Evolutionary conservation across 2,888 invertebrate species (phyloP).

Genomic region (Spialia ferax): DNA sequence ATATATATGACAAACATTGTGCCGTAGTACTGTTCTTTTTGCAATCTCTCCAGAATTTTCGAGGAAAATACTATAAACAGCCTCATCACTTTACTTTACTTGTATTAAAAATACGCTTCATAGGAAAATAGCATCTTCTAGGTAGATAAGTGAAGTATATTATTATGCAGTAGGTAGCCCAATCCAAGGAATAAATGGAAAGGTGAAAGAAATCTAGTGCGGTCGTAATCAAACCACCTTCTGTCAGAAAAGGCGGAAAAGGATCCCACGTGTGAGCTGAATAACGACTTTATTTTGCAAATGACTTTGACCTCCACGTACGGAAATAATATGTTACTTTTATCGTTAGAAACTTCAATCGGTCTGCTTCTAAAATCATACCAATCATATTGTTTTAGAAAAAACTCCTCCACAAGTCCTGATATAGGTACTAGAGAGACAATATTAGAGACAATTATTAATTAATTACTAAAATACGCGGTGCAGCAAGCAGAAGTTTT

Average conservation of each 20-base stretch:
- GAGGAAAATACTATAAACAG: too few species aligned
- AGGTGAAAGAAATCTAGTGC: constrained; percentile 61
- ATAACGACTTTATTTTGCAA: constrained; percentile 65
- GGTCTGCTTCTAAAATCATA: constrained; percentile 29
- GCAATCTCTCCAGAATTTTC: too few species aligned
- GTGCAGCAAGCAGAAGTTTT: too few species aligned
- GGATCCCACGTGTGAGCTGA: constrained; percentile 60
- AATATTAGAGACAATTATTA: too few species aligned
- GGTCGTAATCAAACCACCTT: constrained; percentile 64
- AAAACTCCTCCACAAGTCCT: not conserved
- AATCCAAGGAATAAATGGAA: constrained; percentile 14
- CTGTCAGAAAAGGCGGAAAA: constrained; percentile 48
- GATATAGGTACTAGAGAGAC: not conserved
- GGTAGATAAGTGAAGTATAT: not conserved
- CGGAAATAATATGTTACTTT: constrained; percentile 14
- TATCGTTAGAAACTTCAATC: constrained; percentile 10
- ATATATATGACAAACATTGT: too few species aligned
- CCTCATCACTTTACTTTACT: not conserved
- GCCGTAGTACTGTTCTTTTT: too few species aligned
- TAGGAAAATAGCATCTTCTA: not conserved
- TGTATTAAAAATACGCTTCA: too few species aligned
- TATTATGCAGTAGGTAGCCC: not conserved
- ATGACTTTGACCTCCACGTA: constrained; percentile 51
- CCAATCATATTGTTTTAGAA: not conserved
- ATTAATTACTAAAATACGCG: too few species aligned